Conservation (phyloP, 2,888 invertebrate genomes). For the Cremastinae sp. region DNA sequence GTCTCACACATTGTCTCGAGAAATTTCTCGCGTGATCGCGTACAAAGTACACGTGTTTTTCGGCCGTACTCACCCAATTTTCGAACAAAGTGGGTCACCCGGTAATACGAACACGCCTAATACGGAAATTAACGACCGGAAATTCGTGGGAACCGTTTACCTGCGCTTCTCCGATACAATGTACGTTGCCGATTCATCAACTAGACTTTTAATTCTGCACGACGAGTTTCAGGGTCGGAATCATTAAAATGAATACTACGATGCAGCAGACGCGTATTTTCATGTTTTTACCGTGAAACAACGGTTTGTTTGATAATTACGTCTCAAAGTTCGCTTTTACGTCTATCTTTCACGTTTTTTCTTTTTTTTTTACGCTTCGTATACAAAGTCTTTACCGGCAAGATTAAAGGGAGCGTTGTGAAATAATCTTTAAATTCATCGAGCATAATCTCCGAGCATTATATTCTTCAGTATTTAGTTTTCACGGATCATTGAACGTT, state of each 20-base stretch:
- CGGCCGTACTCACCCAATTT: slow-evolving; percentile 3
- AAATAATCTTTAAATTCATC: not conserved
- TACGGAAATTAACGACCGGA: slow-evolving; percentile 54
- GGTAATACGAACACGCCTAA: slow-evolving; percentile 50
- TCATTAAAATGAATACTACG: not conserved
- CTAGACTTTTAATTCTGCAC: not conserved
- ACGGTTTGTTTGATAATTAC: too few relatives aligned
- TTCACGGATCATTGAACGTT: slow-evolving; percentile 53
- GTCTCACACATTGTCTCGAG: slow-evolving; percentile 22
- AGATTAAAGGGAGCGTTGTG: not conserved
- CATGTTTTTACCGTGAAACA: too few relatives aligned
- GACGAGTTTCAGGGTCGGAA: slow-evolving; percentile 17
- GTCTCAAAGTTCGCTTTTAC: too few relatives aligned
- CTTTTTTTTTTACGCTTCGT: not conserved
- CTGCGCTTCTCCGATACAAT: slow-evolving; percentile 29
- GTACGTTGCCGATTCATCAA: not conserved
- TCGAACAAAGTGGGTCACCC: slow-evolving; percentile 43
- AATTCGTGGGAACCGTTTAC: slow-evolving; percentile 56
- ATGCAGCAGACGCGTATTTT: not conserved
- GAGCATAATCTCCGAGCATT: too few relatives aligned
- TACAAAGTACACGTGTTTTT: slow-evolving; percentile 18
- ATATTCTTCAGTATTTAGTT: slow-evolving; percentile 4
- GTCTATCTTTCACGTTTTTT: not conserved
- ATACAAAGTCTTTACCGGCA: not conserved
- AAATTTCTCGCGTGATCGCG: slow-evolving; percentile 16